These are phyloP conservation scores for Apodemia zela DNA, from an alignment of 2,888 invertebrate species.

Conservation along the genomic window DNA sequence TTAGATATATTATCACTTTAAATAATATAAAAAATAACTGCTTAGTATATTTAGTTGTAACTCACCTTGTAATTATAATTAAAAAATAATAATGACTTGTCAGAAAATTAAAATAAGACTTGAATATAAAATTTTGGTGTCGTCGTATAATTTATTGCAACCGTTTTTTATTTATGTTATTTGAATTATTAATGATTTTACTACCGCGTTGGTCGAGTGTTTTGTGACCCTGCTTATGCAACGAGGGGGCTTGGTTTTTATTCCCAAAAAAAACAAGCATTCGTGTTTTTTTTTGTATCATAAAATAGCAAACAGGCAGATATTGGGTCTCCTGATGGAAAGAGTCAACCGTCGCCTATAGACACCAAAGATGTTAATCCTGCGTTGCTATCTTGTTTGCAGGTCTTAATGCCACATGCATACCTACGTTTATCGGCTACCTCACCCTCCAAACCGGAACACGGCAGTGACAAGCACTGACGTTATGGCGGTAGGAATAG, in stretches of 20 bases:
- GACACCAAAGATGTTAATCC: no score
- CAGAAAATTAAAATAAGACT: slow-evolving; percentile 7
- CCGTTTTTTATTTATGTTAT: background rate
- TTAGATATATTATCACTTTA: background rate
- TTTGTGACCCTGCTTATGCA: background rate
- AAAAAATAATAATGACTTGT: slow-evolving; percentile 11
- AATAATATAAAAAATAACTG: background rate
- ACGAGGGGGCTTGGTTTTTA: background rate
- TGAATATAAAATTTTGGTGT: slow-evolving; percentile 5
- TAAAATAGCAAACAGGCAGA: no score
- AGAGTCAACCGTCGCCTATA: no score
- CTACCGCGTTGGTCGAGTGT: background rate
- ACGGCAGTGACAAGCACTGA: no score
- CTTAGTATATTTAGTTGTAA: slow-evolving; percentile 1
- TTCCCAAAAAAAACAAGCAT: no score
- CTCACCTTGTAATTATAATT: slow-evolving; percentile 5
- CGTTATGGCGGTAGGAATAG: no score
- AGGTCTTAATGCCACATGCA: no score
- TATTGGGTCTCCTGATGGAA: no score
- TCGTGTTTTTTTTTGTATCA: no score
- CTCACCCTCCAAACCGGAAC: no score
- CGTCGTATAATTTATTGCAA: background rate
- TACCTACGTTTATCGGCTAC: no score
- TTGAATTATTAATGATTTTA: background rate
- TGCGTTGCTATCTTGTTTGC: no score